Conservation (phyloP, 2,888 invertebrate genomes). For the Bruchidius siliquastri region DNA sequence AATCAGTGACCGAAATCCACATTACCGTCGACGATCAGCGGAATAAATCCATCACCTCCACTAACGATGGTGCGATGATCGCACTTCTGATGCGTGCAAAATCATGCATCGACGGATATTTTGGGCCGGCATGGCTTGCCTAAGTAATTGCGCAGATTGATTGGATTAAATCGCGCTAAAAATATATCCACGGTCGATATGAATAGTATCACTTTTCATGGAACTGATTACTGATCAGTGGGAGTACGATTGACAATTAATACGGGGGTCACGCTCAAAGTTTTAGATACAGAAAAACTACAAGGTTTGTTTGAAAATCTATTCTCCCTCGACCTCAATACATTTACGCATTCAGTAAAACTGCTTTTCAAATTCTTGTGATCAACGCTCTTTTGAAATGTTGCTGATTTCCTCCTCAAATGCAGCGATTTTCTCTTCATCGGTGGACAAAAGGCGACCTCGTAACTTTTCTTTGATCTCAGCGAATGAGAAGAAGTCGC, state of each 20-base stretch:
- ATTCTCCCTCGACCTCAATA: too few relatives aligned
- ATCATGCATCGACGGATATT: background rate
- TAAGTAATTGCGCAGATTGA: background rate
- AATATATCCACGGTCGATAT: background rate
- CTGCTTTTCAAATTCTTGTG: too few relatives aligned
- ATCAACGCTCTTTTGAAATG: too few relatives aligned
- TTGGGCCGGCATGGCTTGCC: background rate
- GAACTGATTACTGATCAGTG: background rate
- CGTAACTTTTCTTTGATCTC: too few relatives aligned
- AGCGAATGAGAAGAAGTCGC: too few relatives aligned
- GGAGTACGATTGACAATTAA: background rate
- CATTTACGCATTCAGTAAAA: too few relatives aligned
- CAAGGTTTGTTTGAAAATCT: too few relatives aligned
- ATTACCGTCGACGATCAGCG: background rate
- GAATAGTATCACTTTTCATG: background rate
- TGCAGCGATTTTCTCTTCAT: too few relatives aligned
- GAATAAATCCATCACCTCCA: background rate
- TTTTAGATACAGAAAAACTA: too few relatives aligned
- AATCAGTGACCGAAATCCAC: background rate
- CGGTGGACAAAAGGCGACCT: too few relatives aligned
- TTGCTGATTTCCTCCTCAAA: too few relatives aligned
- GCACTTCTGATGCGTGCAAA: background rate
- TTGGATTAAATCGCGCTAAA: background rate
- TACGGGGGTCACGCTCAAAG: too few relatives aligned
- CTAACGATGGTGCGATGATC: background rate